These are phyloP conservation scores for Xylocampa areola DNA, from an alignment of 2,888 invertebrate genomes.

Conservation along the genomic window DNA sequence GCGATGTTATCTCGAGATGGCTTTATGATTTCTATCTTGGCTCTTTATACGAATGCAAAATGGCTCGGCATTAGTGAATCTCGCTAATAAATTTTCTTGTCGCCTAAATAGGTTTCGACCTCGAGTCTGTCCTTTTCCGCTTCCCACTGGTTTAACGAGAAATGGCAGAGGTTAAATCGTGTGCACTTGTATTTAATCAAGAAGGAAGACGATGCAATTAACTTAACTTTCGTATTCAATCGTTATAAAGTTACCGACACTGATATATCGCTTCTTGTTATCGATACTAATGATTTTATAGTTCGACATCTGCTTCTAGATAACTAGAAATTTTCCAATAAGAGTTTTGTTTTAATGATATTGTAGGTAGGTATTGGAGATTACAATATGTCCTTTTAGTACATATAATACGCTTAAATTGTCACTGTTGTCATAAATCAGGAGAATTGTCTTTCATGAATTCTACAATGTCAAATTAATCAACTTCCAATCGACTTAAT, in stretches of 20 bases:
- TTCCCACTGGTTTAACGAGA: conserved; percentile 52
- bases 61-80: conserved; percentile 9
- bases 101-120: conserved; percentile 37
- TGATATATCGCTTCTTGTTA: conserved; percentile 33
- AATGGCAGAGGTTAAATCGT: conserved; percentile 54
- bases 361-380: too few relatives aligned
- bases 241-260: conserved; percentile 40
- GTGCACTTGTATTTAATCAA: conserved; percentile 51
- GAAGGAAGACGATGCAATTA: conserved; percentile 48
- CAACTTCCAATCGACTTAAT: conserved; percentile 15
- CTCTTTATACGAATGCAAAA: conserved; percentile 13
- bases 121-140: conserved; percentile 38
- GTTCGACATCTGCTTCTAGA: not conserved
- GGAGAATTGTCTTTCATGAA: too few relatives aligned
- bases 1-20: conserved; percentile 17
- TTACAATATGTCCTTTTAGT: too few relatives aligned
- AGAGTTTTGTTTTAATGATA: too few relatives aligned
- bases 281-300: conserved; percentile 20
- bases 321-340: conserved; percentile 16
- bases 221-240: conserved; percentile 33
- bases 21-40: conserved; percentile 25
- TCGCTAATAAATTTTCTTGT: conserved; percentile 49
- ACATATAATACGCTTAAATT: too few relatives aligned
- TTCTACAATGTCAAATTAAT: conserved; percentile 36
- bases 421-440: too few relatives aligned